Base-by-base conservation (phyloP, 2,888 invertebrate genomes). In the Lasiommata megera region DNA sequence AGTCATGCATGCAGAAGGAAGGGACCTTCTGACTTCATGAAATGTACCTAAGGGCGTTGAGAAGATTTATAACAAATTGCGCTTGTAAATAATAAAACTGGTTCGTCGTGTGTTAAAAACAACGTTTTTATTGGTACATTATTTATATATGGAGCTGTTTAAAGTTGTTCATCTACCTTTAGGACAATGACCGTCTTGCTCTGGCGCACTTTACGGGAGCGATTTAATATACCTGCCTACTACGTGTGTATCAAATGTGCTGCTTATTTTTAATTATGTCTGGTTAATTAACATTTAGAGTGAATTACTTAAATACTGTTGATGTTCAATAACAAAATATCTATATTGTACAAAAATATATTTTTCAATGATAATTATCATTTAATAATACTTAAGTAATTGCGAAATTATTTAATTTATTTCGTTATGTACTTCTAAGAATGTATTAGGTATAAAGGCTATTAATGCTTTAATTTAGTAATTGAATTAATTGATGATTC, bases 131-230 rank as follows among this genome's bases (percentile, higher is more conserved):
- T 34, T 34, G 17, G 50, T 44, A 44, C 37, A 17, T 16, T 28
- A 36, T 48, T 65, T 66, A 65, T 62, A 56, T 57, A 54, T 60
- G 59, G 48, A 59, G 61, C 46, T 63, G 54, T 65, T 64, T 63
- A 61, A 65, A 66, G 65, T 69, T 67, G 64, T 65, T 55, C 47
- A 48, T 59, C 56, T 64, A 70, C 64, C 64, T 67, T 68, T 58
- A 70, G 77, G 71, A 72, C 77, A 70, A 72, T 69, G 79, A 72
- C 74, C 78, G 77, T 73, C 68, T 65, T 69, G 76, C 68, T 75
- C 71, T 65, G 71, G 36, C 67, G 73, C 58, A 61, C 55, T 69
- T 65, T 62, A 66, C 64, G 67, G 70, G 68, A 69, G 69, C 61
- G 66, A 70, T 65, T 37, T n/a, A 40, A 9, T 16, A 61, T 37